These are phyloP conservation scores for Pygoscelis antarcticus DNA, from an alignment of 2,113 vertebrate genomes.

Conservation along the genomic window DNA sequence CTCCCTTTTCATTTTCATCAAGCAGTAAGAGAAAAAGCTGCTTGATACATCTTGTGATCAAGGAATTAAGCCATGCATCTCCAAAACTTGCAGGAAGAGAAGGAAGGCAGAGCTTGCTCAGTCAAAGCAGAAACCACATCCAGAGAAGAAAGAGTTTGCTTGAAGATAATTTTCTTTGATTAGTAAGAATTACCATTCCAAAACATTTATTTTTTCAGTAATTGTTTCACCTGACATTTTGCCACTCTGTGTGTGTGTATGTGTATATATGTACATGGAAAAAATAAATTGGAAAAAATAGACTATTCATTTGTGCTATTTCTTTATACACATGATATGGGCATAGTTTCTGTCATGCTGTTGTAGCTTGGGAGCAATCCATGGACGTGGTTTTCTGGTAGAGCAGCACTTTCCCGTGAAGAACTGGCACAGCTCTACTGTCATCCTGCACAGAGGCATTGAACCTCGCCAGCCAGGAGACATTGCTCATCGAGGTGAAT, in stretches of 20 bases:
- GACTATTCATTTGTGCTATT: neutral
- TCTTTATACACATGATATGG: neutral
- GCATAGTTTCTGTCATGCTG: neutral
- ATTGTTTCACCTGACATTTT: neutral
- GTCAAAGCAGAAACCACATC: neutral
- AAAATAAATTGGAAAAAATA: neutral
- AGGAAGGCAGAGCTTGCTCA: neutral
- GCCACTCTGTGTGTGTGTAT: neutral
- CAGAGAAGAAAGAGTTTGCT: neutral
- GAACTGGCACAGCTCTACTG: neutral
- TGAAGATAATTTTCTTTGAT: neutral
- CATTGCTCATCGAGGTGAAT: neutral
- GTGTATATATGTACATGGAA: neutral
- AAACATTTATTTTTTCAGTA: neutral
- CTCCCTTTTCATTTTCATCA: neutral
- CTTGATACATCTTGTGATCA: neutral
- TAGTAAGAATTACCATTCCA: neutral
- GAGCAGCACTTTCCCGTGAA: neutral
- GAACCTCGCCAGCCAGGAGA: neutral
- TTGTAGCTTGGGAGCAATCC: neutral
- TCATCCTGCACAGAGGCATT: accelerated
- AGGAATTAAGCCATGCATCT: neutral
- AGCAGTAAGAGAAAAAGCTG: neutral
- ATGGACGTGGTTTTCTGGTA: accelerated
- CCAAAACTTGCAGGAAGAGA: neutral